These are phyloP conservation scores for Aromia moschata DNA, from an alignment of 2,888 invertebrate genomes.

Conservation along the genomic window DNA sequence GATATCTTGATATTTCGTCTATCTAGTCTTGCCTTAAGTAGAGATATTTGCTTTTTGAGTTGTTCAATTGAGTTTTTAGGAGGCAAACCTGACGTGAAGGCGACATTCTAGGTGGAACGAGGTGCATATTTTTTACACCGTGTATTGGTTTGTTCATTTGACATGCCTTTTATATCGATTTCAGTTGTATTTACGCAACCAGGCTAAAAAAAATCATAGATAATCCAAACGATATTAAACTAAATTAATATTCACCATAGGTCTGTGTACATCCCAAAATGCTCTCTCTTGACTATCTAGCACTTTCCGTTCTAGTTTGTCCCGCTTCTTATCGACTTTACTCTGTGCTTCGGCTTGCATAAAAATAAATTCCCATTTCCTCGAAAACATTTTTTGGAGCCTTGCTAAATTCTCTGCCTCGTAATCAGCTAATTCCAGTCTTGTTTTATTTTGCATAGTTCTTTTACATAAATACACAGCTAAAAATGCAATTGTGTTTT, in stretches of 20 bases:
- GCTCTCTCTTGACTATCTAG: conserved; percentile 98
- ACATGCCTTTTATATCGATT: conserved; percentile 96
- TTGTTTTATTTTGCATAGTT: conserved; percentile 99
- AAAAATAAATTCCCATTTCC: conserved; percentile 99
- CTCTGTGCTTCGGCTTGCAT: conserved; percentile 96
- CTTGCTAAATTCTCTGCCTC: conserved; percentile 98
- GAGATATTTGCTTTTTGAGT: conserved; percentile 74
- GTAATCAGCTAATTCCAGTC: conserved; percentile 96
- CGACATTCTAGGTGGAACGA: conserved; percentile 68
- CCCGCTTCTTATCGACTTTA: conserved; percentile 98
- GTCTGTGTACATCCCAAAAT: conserved; percentile 99
- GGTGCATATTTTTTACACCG: conserved; percentile 61
- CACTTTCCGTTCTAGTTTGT: conserved; percentile 97
- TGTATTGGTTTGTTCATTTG: conserved; percentile 67
- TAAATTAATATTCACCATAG: conserved; percentile 75
- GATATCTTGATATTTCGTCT: conserved; percentile 89
- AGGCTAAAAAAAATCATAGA: conserved; percentile 70
- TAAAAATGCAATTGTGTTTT: conserved; percentile 61
- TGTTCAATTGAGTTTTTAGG: conserved; percentile 59
- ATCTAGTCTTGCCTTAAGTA: conserved; percentile 82
- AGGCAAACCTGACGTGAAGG: conserved; percentile 63
- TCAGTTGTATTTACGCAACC: conserved; percentile 99
- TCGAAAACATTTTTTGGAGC: conserved; percentile 97
- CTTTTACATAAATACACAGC: conserved; percentile 99
- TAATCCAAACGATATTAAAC: conserved; percentile 3